Evolutionary conservation across 2,797 vertebrate genomes (phyloP).

Genomic region (Coregonus sp.): DNA sequence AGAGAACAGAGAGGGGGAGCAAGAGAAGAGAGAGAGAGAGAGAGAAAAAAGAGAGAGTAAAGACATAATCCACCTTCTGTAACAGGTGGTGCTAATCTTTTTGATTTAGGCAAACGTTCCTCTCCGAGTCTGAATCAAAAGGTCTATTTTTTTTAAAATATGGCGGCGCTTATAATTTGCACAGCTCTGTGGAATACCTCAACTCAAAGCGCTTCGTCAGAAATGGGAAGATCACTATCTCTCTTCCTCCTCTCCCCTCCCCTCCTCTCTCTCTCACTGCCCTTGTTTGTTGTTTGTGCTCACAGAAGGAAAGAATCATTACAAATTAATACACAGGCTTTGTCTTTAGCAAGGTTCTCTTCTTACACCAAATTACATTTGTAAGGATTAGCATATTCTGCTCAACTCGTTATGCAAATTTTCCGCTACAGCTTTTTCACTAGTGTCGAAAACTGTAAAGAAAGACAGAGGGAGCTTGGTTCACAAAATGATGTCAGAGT

Average conservation of each 20-base stretch:
- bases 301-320: not conserved
- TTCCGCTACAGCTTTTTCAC: not conserved
- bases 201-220: slow-evolving; percentile 63
- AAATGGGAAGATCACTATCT: slow-evolving; percentile 68
- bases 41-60: slow-evolving; percentile 33
- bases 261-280: not conserved
- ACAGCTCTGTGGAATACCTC: slow-evolving; percentile 66
- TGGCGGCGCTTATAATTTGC: slow-evolving; percentile 70
- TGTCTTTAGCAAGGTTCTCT: slow-evolving; percentile 7
- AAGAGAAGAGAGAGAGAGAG: not conserved
- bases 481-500: not conserved
- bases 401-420: not conserved
- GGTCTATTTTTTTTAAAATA: slow-evolving; percentile 58
- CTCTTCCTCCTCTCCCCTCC: not conserved
- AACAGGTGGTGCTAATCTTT: slow-evolving; percentile 62
- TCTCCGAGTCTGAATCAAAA: slow-evolving; percentile 64
- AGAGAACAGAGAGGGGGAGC: no score
- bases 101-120: slow-evolving; percentile 61
- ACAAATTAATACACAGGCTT: slow-evolving; percentile 4
- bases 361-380: not conserved
- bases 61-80: slow-evolving; percentile 59
- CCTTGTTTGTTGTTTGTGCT: slow-evolving; percentile 3
- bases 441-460: not conserved
- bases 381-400: slow-evolving; percentile 4
- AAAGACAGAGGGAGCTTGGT: not conserved